Evolutionary conservation across 2,113 vertebrate genomes (phyloP).

Genomic region (Takifugu bimaculatus): DNA sequence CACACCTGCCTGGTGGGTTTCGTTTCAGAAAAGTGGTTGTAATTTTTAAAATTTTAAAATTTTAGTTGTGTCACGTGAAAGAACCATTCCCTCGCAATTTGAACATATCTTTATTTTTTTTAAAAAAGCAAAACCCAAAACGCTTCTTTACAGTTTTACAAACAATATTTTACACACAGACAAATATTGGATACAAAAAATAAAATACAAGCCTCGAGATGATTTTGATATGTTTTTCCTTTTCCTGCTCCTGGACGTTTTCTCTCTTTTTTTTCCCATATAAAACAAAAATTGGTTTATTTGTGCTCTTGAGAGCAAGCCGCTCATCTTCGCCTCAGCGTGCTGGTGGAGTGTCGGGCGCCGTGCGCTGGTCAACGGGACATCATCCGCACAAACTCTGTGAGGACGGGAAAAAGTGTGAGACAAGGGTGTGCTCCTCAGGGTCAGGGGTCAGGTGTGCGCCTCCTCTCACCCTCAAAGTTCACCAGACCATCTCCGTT

Average conservation of each 20-base stretch:
- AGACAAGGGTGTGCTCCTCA: neutral
- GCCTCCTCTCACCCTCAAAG: slow-evolving; percentile 82
- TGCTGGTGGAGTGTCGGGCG: slow-evolving; percentile 10
- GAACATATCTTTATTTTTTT: neutral
- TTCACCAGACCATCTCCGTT: slow-evolving; percentile 90
- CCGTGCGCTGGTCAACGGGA: slow-evolving; percentile 65
- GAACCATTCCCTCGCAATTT: neutral
- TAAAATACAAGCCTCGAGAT: slow-evolving; percentile 49
- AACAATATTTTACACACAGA: slow-evolving; percentile 38
- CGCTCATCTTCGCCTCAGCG: slow-evolving; percentile 17
- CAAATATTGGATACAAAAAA: slow-evolving; percentile 46
- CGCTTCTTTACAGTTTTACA: slow-evolving; percentile 34
- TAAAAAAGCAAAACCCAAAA: slow-evolving; percentile 34
- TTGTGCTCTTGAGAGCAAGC: slow-evolving; percentile 16
- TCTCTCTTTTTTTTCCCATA: neutral
- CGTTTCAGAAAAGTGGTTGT: no score
- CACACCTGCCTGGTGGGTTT: no score
- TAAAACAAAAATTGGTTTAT: slow-evolving; percentile 44
- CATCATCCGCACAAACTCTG: slow-evolving; percentile 82
- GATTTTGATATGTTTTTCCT: slow-evolving; percentile 38
- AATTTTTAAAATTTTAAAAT: no score
- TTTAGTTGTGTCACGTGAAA: neutral
- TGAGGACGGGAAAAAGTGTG: slow-evolving; percentile 10
- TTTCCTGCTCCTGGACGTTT: neutral
- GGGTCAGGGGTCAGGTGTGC: neutral